Percentiles rank a stretch among this genome's conserved stretches.
phyloP scores from a whole-genome alignment of 2,113 vertebrate species.

The Xiphophorus maculatus region DNA sequence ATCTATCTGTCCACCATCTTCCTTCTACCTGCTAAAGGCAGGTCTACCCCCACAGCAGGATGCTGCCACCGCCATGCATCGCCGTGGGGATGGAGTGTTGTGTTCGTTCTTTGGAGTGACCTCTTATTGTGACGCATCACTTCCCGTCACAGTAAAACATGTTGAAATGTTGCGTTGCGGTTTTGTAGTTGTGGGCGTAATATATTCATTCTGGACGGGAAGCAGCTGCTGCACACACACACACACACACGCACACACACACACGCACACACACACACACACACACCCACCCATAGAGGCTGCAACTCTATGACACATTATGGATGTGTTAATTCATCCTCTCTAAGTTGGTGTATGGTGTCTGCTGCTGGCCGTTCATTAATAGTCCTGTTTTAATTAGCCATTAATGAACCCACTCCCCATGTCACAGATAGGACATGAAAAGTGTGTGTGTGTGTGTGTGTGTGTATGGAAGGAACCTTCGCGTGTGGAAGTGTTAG shows the following conservation, averaged over 20 bases:
- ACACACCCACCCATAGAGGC: conserved; percentile 11
- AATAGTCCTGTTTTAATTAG: conserved; percentile 83
- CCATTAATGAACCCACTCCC: conserved; percentile 80
- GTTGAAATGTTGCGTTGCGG: neutral
- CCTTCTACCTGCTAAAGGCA: too few relatives aligned
- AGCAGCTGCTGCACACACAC: neutral
- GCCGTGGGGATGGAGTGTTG: too few relatives aligned
- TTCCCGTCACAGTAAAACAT: too few relatives aligned
- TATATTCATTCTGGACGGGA: neutral
- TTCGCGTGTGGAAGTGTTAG: conserved; percentile 14
- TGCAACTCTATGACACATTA: conserved; percentile 64
- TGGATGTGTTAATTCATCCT: conserved; percentile 77
- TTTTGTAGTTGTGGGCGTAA: neutral
- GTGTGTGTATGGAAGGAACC: conserved; percentile 1
- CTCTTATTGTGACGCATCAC: too few relatives aligned
- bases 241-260: neutral
- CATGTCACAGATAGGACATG: conserved; percentile 77
- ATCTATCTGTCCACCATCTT: too few relatives aligned
- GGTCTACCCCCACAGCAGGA: too few relatives aligned
- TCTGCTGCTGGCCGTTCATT: conserved; percentile 75
- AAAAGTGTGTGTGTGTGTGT: conserved; percentile 25
- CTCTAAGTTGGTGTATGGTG: conserved; percentile 75
- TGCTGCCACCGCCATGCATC: too few relatives aligned
- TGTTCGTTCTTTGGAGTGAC: too few relatives aligned
- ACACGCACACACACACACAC: neutral